Evolutionary conservation across 2,797 vertebrate genomes (phyloP).

Genomic region (Distichodus sexfasciatus): DNA sequence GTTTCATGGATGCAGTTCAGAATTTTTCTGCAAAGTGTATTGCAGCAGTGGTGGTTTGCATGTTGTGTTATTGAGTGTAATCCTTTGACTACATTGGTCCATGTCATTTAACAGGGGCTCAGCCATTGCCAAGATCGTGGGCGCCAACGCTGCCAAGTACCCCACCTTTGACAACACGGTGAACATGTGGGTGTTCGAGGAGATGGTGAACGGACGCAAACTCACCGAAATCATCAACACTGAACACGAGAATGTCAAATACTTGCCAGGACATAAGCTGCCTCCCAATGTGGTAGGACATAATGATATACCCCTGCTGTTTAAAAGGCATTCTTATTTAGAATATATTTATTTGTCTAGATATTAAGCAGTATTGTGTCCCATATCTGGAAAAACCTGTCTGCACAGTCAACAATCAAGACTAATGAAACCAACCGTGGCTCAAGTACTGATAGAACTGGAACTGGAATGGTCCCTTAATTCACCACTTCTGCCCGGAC

Average conservation of each 20-base stretch:
- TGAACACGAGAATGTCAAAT: slow-evolving; percentile 93
- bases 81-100: not conserved
- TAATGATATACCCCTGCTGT: not conserved
- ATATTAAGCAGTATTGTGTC: no score
- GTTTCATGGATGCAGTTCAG: no score
- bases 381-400: no score
- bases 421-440: no score
- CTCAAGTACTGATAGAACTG: no score
- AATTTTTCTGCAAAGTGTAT: no score
- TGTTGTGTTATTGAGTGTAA: no score
- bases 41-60: no score
- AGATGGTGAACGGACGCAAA: slow-evolving; percentile 80
- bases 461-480: no score
- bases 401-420: no score
- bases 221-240: slow-evolving; percentile 95
- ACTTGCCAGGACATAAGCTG: slow-evolving; percentile 92
- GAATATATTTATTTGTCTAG: no score
- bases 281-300: slow-evolving; percentile 89
- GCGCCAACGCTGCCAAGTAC: slow-evolving; percentile 80
- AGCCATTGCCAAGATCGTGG: slow-evolving; percentile 94
- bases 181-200: slow-evolving; percentile 97
- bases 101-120: slow-evolving; percentile 81
- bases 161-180: slow-evolving; percentile 81
- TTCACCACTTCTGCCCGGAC: no score
- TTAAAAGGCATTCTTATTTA: not conserved